Evolutionary conservation across 2,888 invertebrate genomes (phyloP).

Genomic region (Platynereis dumerilii): DNA sequence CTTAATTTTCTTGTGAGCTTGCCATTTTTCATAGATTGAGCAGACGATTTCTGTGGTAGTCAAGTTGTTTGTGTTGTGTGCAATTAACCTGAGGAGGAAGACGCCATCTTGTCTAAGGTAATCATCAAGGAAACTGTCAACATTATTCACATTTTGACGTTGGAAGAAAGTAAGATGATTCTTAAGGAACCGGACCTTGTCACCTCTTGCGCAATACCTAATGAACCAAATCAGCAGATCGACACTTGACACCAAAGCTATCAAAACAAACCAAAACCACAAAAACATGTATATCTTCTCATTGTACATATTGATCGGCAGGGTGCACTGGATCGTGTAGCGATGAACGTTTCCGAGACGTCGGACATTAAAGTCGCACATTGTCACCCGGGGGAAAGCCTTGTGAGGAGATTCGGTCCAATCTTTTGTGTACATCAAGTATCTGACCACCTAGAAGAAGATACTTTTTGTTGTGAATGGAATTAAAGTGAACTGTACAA

Average conservation of each 20-base stretch:
- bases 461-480: no score
- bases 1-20: no score
- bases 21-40: conserved; percentile 11
- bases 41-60: conserved; percentile 18
- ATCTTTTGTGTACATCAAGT: neutral
- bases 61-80: conserved; percentile 31
- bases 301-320: conserved; percentile 43
- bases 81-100: conserved; percentile 36
- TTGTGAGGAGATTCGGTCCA: neutral
- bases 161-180: conserved; percentile 2
- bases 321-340: conserved; percentile 33
- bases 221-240: conserved; percentile 29
- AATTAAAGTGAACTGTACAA: no score
- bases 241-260: conserved; percentile 37
- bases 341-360: conserved; percentile 6
- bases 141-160: neutral
- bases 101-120: conserved; percentile 37
- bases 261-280: conserved; percentile 62
- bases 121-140: conserved; percentile 20
- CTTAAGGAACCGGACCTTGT: neutral
- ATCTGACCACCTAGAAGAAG: no score
- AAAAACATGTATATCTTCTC: conserved; percentile 63
- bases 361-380: conserved; percentile 1
- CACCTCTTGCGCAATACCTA: conserved; percentile 10
- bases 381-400: neutral